A percentile compares a stretch with the other conserved stretches of the same genome.
Conservation (phyloP, 2,113 vertebrate species). For the Eptesicus fuscus region DNA sequence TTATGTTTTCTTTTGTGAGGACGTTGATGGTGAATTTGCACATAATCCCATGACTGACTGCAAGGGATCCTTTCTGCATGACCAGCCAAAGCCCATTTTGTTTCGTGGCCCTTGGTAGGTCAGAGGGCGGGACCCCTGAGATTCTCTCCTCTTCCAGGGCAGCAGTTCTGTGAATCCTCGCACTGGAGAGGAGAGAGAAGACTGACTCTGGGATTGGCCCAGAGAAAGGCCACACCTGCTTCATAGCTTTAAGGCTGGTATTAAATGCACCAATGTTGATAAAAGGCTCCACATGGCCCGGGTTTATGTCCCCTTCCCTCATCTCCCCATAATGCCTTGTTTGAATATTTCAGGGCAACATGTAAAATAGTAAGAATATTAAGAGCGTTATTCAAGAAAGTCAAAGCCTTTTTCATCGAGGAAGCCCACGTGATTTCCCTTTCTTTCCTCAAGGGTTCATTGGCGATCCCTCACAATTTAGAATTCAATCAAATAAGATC, state of each 20-base stretch:
- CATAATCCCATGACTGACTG: not conserved
- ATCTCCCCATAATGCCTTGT: not conserved
- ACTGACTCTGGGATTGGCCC: too few species aligned
- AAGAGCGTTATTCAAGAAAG: not conserved
- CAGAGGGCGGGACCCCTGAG: not conserved
- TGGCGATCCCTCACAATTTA: not conserved
- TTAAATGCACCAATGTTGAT: not conserved
- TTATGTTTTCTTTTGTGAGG: conserved; percentile 52
- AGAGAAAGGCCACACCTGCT: not conserved
- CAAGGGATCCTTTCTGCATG: not conserved
- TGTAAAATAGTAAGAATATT: not conserved
- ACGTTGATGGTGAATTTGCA: conserved; percentile 10
- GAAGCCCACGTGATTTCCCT: not conserved
- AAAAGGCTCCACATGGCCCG: not conserved
- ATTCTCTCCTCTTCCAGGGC: not conserved
- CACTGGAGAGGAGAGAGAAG: not conserved
- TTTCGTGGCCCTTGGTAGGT: not conserved
- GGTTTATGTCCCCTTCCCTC: not conserved
- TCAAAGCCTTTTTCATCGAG: not conserved
- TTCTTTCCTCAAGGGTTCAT: not conserved
- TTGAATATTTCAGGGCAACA: not conserved
- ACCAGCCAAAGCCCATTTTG: not conserved
- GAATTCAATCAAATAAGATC: not conserved
- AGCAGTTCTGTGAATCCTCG: not conserved
- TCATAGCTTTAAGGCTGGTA: not conserved